phyloP scores from a whole-genome alignment of 2,888 invertebrate genomes.

The Polydrusus tereticollis region DNA sequence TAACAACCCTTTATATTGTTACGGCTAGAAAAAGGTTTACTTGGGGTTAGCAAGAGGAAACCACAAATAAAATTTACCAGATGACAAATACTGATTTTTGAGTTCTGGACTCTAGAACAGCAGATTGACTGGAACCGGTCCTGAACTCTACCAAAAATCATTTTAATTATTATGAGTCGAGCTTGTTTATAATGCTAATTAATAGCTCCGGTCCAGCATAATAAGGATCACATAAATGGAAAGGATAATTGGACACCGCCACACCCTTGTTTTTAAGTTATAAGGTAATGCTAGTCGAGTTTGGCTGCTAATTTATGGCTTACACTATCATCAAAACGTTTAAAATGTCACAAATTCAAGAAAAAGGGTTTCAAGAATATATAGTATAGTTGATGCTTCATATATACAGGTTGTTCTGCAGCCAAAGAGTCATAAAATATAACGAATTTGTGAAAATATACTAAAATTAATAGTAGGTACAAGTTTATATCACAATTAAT shows the following conservation, averaged over 20 bases:
- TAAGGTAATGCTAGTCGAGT: slow-evolving; percentile 65
- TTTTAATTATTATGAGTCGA: background rate
- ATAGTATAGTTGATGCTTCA: background rate
- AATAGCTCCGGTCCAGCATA: slow-evolving; percentile 36
- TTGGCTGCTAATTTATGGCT: slow-evolving; percentile 61
- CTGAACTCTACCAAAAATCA: background rate
- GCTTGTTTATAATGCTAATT: slow-evolving; percentile 33
- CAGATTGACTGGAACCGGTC: too few species aligned
- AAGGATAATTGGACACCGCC: slow-evolving; percentile 67
- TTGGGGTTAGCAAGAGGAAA: too few species aligned
- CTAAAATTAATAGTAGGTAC: too few species aligned
- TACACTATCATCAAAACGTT: slow-evolving; percentile 59
- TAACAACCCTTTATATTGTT: too few species aligned
- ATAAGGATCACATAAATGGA: slow-evolving; percentile 49
- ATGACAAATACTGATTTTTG: too few species aligned
- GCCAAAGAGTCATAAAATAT: too few species aligned
- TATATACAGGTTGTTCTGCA: too few species aligned
- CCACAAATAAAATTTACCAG: too few species aligned
- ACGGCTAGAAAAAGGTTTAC: too few species aligned
- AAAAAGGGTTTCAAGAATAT: background rate
- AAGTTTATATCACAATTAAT: too few species aligned
- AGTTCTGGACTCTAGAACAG: too few species aligned
- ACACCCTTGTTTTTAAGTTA: slow-evolving; percentile 67
- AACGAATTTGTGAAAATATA: too few species aligned
- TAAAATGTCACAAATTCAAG: background rate